These are phyloP conservation scores for Nannoperca australis DNA, from an alignment of 2,797 vertebrate genomes.

Conservation along the genomic window DNA sequence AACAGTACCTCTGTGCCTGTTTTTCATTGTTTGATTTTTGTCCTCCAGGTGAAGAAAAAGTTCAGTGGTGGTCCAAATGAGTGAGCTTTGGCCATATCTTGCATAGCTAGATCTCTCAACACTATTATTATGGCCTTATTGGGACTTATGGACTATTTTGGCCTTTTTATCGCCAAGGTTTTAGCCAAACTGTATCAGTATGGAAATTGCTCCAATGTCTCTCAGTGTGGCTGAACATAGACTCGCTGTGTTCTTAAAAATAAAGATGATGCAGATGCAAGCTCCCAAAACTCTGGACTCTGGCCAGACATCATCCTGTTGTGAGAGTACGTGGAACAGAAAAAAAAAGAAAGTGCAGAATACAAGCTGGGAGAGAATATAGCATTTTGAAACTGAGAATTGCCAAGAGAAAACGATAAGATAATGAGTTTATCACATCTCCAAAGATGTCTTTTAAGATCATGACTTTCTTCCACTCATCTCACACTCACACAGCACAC, in stretches of 20 bases:
- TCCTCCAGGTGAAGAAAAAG: too few species aligned
- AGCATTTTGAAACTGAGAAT: background rate
- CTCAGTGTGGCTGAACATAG: background rate
- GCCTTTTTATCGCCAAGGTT: background rate
- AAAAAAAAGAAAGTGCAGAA: background rate
- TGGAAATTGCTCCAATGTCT: background rate
- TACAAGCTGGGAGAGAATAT: constrained; percentile 1
- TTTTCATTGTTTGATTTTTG: too few species aligned
- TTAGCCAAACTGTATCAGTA: background rate
- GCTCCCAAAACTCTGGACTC: background rate
- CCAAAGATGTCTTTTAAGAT: background rate
- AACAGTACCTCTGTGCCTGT: too few species aligned
- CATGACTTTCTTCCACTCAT: background rate
- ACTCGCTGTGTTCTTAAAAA: background rate
- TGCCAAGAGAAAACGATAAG: background rate
- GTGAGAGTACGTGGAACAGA: background rate
- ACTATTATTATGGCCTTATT: too few species aligned
- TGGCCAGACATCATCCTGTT: background rate
- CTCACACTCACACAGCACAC: background rate
- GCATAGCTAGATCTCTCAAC: too few species aligned
- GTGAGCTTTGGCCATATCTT: too few species aligned
- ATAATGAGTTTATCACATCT: background rate
- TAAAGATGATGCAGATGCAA: background rate
- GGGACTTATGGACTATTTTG: too few species aligned
- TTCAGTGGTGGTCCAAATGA: too few species aligned